phyloP scores from a whole-genome alignment of 2,888 invertebrate genomes.

The Stenolophus ochropezus region DNA sequence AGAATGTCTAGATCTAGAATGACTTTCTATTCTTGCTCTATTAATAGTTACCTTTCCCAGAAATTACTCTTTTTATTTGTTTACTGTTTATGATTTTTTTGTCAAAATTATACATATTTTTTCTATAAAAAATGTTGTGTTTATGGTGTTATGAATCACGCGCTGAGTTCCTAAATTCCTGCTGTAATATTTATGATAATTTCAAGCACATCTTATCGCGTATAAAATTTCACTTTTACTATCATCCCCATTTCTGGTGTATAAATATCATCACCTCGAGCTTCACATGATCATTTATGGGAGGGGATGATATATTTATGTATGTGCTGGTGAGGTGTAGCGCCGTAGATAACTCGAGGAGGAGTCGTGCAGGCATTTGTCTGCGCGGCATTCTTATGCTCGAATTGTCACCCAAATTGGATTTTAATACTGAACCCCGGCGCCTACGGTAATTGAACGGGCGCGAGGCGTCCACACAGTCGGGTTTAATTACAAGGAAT shows the following conservation, averaged over 20 bases:
- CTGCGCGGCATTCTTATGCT: conserved; percentile 53
- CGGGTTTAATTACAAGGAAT: background rate
- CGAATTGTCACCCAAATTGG: conserved; percentile 56
- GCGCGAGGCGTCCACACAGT: background rate
- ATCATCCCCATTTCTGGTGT: background rate
- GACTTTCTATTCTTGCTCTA: too few species aligned
- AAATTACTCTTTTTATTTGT: too few species aligned
- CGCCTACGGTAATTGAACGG: conserved; percentile 40
- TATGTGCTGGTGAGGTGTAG: background rate
- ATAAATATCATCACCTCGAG: background rate
- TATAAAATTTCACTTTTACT: background rate
- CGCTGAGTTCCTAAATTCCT: too few species aligned
- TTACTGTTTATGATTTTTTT: too few species aligned
- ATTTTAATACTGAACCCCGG: conserved; percentile 49
- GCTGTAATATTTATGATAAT: background rate
- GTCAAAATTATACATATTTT: too few species aligned
- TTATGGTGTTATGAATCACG: too few species aligned
- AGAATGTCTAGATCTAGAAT: too few species aligned
- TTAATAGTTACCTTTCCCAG: too few species aligned
- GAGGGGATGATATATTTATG: conserved; percentile 19
- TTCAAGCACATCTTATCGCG: background rate
- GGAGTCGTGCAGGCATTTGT: conserved; percentile 36
- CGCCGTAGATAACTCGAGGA: conserved; percentile 3
- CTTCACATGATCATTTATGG: background rate
- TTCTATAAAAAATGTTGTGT: too few species aligned